A percentile compares a stretch with the other conserved stretches of the same genome.
Evolutionary conservation across 2,888 invertebrate species (phyloP).

Genomic region (Cinara cedri): DNA sequence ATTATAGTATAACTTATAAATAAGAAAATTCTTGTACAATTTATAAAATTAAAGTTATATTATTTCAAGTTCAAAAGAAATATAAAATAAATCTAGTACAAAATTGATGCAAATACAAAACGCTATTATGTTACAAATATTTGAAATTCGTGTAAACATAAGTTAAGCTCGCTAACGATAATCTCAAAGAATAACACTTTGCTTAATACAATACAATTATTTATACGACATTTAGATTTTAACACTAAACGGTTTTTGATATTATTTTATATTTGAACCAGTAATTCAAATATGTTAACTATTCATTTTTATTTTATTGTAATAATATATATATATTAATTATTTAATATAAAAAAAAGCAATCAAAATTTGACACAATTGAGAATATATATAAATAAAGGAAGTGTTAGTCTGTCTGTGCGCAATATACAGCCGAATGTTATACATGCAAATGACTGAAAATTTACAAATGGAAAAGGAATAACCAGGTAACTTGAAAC

Average conservation of each 20-base stretch:
- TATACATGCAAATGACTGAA: too few relatives aligned
- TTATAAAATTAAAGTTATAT: neutral
- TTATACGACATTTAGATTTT: neutral
- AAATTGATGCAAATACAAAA: constrained; percentile 7
- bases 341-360: constrained; percentile 25
- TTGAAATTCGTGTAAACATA: neutral
- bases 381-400: neutral
- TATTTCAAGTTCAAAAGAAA: constrained; percentile 9
- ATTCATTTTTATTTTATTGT: neutral
- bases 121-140: neutral
- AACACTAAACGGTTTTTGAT: neutral
- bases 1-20: constrained; percentile 10
- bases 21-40: neutral
- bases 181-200: neutral
- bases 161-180: neutral
- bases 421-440: too few relatives aligned
- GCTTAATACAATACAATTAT: neutral
- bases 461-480: too few relatives aligned
- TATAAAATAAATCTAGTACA: neutral
- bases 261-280: neutral
- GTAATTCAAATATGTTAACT: neutral
- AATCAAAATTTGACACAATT: constrained; percentile 32
- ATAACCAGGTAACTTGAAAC: too few relatives aligned
- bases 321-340: constrained; percentile 2
- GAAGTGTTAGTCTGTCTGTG: too few relatives aligned